Base-by-base conservation (phyloP, 64 coral and sea anemone species). In the Dendronephthya gigantea region DNA sequence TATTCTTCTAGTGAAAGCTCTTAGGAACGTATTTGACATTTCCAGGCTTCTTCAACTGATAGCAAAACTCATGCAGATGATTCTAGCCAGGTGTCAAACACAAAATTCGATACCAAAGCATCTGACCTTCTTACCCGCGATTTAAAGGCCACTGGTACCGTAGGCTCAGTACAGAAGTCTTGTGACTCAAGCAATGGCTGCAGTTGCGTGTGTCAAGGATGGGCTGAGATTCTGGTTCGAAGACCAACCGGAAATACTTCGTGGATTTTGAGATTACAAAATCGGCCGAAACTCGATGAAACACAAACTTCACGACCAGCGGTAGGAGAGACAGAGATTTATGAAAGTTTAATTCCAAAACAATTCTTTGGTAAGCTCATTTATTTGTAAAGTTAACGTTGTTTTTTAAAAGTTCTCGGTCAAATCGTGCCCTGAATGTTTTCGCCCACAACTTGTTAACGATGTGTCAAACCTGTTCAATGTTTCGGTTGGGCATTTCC, bases 251-350 rank as follows among this genome's bases (percentile, higher is more conserved):
- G 95, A 65, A 98, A 98, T 23, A 89, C 89, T 3, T 98, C 95
- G 27, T 98, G 95, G 95, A 93, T 93, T 16, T 91, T 98, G 87
- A 92, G 95, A 32, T 91, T 98, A 87, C 87, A 98, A 86, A 98
- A 98, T 62, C 45, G 81, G 22, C 89, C 83, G 23, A 82, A 83
- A 35, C 83, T 43, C 37, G 35, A 81, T 15, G 16, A 33, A 3
- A 28, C 72, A 0, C 36, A 10, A 39, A 16, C 72, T 5, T 2
- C 72, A 19, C 72, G 48, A 17, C 86, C 35, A 7, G 2, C 33
- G 23, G 36, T 87, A 0, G 45, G 50, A 7, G n/a, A 47, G 36
- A 49, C 7, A 33, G 9, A 34, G 32, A 79, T 79, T 7, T 79
- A 79, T 34, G 72, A 79, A 79, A 79, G 72, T 19, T 34, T 79